Evolutionary conservation across 1,140 invertebrate genomes (phyloP).

Genomic region (Forficula auricularia): DNA sequence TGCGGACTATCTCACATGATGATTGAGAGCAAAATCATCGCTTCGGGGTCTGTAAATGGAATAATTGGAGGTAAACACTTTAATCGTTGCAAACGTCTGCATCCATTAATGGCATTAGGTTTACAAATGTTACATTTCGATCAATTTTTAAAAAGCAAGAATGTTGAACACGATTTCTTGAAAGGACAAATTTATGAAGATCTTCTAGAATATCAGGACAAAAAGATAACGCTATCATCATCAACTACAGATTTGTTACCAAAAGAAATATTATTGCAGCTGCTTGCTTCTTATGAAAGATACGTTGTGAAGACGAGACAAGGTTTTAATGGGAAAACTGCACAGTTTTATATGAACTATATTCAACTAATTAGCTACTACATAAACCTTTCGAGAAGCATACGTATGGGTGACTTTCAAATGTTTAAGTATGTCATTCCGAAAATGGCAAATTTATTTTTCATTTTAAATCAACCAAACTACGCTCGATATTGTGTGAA

Average conservation of each 20-base stretch:
- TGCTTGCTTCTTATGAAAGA: slow-evolving; percentile 10
- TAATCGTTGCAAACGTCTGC: slow-evolving; percentile 29
- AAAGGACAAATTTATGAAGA: not conserved
- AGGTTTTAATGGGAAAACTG: slow-evolving; percentile 9
- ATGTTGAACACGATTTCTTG: not conserved
- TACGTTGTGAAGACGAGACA: slow-evolving; percentile 5
- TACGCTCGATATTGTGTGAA: slow-evolving; percentile 19
- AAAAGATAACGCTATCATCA: slow-evolving; percentile 11
- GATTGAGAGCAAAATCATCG: slow-evolving; percentile 24
- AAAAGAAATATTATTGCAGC: slow-evolving; percentile 14
- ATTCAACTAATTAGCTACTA: slow-evolving; percentile 19
- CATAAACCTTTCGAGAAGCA: slow-evolving; percentile 15
- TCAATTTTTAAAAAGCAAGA: slow-evolving; percentile 19
- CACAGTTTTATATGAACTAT: slow-evolving; percentile 17
- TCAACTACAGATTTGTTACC: slow-evolving; percentile 12
- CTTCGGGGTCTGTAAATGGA: slow-evolving; percentile 25
- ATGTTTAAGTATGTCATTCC: slow-evolving; percentile 13
- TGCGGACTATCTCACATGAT: slow-evolving; percentile 26
- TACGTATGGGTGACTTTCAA: slow-evolving; percentile 14
- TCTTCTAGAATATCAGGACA: slow-evolving; percentile 7
- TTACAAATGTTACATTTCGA: slow-evolving; percentile 27
- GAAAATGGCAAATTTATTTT: slow-evolving; percentile 21
- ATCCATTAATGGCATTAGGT: slow-evolving; percentile 25
- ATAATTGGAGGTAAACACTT: slow-evolving; percentile 29
- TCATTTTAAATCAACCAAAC: slow-evolving; percentile 21